Evolutionary conservation across 2,113 vertebrate species (phyloP).

Genomic region (Aptenodytes forsteri): DNA sequence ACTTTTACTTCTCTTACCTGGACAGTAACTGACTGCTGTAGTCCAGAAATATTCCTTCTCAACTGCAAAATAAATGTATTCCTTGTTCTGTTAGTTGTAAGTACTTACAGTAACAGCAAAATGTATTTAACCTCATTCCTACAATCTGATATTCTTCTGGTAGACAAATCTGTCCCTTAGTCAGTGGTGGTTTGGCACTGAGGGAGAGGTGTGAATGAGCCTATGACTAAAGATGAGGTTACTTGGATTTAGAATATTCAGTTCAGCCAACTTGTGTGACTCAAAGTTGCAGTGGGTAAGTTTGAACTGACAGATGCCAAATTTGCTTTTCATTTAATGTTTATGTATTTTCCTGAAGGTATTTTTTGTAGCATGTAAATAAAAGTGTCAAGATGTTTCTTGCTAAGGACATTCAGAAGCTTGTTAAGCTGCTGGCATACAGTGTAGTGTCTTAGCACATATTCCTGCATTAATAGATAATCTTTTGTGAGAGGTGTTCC

Average conservation of each 20-base stretch:
- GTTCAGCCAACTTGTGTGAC: neutral
- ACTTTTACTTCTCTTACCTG: neutral
- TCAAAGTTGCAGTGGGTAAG: neutral
- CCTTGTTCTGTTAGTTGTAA: neutral
- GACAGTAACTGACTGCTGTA: neutral
- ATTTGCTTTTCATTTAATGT: constrained; percentile 59
- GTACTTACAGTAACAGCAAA: neutral
- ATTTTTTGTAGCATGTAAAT: constrained; percentile 59
- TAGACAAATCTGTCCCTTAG: constrained; percentile 28
- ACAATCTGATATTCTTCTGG: neutral
- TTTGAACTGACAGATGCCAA: constrained; percentile 52
- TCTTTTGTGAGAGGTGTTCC: neutral
- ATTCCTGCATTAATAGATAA: neutral
- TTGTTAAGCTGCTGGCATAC: neutral
- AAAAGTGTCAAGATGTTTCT: constrained; percentile 45
- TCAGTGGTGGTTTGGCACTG: neutral
- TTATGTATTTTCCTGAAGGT: constrained; percentile 50
- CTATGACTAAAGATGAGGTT: constrained; percentile 6
- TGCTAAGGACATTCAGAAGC: neutral
- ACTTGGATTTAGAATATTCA: neutral
- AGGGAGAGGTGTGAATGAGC: constrained; percentile 25
- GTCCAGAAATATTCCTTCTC: neutral
- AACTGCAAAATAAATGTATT: neutral
- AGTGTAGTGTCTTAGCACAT: neutral
- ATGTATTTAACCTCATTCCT: constrained; percentile 4